Conservation (phyloP, 2,888 invertebrate genomes). For the Drosophila prolongata region DNA sequence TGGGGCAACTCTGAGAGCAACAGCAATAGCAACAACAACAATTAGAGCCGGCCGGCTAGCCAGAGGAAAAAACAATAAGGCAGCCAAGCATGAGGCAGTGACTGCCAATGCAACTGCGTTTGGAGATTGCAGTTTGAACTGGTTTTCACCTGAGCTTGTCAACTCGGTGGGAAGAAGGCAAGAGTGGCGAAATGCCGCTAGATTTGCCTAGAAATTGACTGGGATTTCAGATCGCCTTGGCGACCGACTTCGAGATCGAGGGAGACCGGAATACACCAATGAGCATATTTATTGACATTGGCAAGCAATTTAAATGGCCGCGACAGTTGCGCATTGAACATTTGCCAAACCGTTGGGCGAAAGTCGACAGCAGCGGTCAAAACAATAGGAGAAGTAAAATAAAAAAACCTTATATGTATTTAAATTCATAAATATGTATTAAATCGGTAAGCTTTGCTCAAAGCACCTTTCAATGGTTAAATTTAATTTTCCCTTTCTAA, state of each 20-base stretch:
- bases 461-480: no score
- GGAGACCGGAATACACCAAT: conserved; percentile 23
- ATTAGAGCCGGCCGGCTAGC: conserved; percentile 71
- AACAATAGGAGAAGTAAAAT: background rate
- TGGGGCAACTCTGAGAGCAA: conserved; percentile 20
- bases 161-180: background rate
- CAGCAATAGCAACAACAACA: conserved; percentile 24
- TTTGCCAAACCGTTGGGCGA: conserved; percentile 44
- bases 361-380: conserved; percentile 49
- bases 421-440: no score
- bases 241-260: background rate
- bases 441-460: no score
- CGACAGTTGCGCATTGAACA: conserved; percentile 34
- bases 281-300: conserved; percentile 37
- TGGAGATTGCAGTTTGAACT: conserved; percentile 67
- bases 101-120: conserved; percentile 36
- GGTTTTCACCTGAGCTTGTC: conserved; percentile 56
- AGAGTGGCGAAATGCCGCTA: conserved; percentile 15
- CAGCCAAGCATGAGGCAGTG: conserved; percentile 44
- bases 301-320: conserved; percentile 39
- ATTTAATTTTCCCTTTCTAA: no score
- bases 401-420: no score
- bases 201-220: conserved; percentile 14
- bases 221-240: conserved; percentile 21
- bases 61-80: conserved; percentile 43